These are phyloP conservation scores for Digitonthophagus gazella DNA, from an alignment of 2,888 invertebrate species.

Conservation along the genomic window DNA sequence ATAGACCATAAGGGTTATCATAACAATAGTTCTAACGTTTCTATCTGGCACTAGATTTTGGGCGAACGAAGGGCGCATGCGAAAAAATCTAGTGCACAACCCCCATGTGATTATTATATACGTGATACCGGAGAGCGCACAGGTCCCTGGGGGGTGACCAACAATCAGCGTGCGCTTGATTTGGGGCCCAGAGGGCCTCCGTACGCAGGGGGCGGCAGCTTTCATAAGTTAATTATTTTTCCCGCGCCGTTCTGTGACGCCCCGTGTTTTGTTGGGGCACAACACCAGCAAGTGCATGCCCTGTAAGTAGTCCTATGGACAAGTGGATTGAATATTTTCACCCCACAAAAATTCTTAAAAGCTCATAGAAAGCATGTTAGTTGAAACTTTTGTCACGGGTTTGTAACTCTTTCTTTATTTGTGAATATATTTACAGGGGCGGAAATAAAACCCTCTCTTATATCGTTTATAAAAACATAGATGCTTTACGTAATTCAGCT, in stretches of 20 bases:
- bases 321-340: neutral
- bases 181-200: conserved; percentile 21
- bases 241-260: conserved; percentile 10
- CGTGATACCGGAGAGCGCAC: conserved; percentile 11
- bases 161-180: conserved; percentile 33
- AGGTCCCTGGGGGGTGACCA: conserved; percentile 15
- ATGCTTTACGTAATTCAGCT: too few relatives aligned
- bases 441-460: too few relatives aligned
- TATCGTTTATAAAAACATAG: too few relatives aligned
- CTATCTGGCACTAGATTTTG: too few relatives aligned
- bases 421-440: too few relatives aligned
- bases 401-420: too few relatives aligned
- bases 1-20: too few relatives aligned
- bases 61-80: neutral
- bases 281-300: neutral
- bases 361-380: too few relatives aligned
- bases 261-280: neutral
- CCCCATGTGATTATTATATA: conserved; percentile 9
- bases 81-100: neutral
- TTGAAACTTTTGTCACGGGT: too few relatives aligned
- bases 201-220: neutral
- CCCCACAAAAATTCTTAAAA: too few relatives aligned
- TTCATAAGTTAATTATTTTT: conserved; percentile 16
- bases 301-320: neutral
- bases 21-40: too few relatives aligned